Conservation (phyloP, 1,140 invertebrate species). For the Venturia canescens region DNA sequence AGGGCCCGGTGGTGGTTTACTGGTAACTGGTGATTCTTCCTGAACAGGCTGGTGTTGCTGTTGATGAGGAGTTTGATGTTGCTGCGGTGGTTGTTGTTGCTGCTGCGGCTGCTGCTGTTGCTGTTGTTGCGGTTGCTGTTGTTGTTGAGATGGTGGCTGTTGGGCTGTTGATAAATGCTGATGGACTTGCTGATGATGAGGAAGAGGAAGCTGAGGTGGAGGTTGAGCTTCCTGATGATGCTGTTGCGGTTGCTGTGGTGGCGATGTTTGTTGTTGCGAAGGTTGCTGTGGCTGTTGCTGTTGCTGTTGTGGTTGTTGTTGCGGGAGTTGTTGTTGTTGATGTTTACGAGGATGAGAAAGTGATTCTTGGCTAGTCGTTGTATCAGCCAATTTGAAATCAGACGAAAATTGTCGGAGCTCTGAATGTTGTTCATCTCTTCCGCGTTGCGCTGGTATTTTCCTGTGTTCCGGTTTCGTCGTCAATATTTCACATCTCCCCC, state of each 20-base stretch:
- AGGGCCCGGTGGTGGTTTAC: slow-evolving; percentile 70
- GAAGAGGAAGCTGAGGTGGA: slow-evolving; percentile 56
- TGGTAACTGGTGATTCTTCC: slow-evolving; percentile 69
- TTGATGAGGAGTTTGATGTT: slow-evolving; percentile 54
- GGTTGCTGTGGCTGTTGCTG: slow-evolving; percentile 65
- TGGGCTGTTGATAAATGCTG: slow-evolving; percentile 64
- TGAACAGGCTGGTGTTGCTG: slow-evolving; percentile 60
- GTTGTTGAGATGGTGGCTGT: slow-evolving; percentile 55
- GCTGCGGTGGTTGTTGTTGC: slow-evolving; percentile 51
- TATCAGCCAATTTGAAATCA: slow-evolving; percentile 79
- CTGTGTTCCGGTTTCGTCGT: slow-evolving; percentile 69
- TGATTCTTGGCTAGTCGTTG: slow-evolving; percentile 64
- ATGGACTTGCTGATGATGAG: slow-evolving; percentile 67
- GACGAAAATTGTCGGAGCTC: slow-evolving; percentile 79
- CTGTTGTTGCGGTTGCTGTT: slow-evolving; percentile 52
- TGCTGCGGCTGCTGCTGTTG: slow-evolving; percentile 53
- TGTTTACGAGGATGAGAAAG: slow-evolving; percentile 65
- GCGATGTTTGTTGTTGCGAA: slow-evolving; percentile 36
- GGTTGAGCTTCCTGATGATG: slow-evolving; percentile 66
- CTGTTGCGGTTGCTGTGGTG: slow-evolving; percentile 45
- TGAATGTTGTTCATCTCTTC: slow-evolving; percentile 77
- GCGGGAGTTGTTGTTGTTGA: slow-evolving; percentile 41
- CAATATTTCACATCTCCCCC: slow-evolving; percentile 67
- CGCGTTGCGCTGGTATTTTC: slow-evolving; percentile 68
- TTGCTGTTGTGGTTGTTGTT: slow-evolving; percentile 68